These are phyloP conservation scores for Liasis olivaceus DNA, from an alignment of 2,797 vertebrate genomes.

Conservation along the genomic window DNA sequence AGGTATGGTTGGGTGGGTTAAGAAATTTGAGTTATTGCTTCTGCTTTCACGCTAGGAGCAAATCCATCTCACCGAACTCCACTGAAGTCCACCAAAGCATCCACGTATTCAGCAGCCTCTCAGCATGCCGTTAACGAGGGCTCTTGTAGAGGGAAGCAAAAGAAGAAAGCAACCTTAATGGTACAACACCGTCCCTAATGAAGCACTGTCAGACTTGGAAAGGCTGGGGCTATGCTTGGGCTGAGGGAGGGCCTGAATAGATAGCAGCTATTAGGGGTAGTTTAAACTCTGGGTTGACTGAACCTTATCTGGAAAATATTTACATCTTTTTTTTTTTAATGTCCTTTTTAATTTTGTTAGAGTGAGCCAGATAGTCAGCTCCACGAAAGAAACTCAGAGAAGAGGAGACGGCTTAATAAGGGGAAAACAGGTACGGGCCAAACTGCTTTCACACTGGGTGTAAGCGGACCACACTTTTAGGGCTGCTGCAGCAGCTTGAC, in stretches of 20 bases:
- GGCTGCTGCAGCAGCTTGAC: not conserved
- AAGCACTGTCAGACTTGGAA: not conserved
- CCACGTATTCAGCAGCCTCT: not conserved
- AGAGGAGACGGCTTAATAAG: conserved; percentile 2
- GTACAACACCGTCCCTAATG: not conserved
- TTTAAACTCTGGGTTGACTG: not conserved
- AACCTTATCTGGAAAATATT: not conserved
- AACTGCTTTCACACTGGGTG: not conserved
- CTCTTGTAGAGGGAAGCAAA: not conserved
- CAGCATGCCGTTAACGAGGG: not conserved
- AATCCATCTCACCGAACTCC: not conserved
- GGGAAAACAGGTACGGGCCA: not conserved
- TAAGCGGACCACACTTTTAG: not conserved
- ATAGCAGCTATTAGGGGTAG: too few relatives aligned
- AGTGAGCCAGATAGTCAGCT: not conserved
- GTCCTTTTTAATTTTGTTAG: not conserved
- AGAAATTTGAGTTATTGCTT: not conserved
- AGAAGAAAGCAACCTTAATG: not conserved
- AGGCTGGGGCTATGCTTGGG: not conserved
- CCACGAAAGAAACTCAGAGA: not conserved
- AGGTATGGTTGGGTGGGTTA: not conserved
- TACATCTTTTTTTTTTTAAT: too few relatives aligned
- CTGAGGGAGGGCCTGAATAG: too few relatives aligned
- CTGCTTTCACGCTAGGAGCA: not conserved
- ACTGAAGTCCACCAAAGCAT: not conserved